A percentile compares a stretch with the other conserved stretches of the same genome.
Evolutionary conservation across 1,140 invertebrate species (phyloP).

Genomic region (Campoletis sonorensis): DNA sequence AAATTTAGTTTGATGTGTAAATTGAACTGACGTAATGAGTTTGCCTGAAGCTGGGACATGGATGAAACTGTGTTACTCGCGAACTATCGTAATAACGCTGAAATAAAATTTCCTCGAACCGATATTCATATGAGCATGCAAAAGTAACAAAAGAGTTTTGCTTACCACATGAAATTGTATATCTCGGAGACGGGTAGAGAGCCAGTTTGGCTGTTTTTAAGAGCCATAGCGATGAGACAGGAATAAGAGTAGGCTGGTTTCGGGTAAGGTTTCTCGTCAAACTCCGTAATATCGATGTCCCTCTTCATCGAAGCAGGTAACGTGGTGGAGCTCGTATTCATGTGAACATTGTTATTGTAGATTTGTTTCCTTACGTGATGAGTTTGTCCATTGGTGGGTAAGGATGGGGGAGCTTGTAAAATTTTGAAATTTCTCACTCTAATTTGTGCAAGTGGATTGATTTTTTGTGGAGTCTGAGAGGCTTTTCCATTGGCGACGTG

Average conservation of each 20-base stretch:
- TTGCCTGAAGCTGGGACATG: too few species aligned
- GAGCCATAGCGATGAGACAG: conserved; percentile 97
- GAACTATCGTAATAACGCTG: too few species aligned
- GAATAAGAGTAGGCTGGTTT: conserved; percentile 99
- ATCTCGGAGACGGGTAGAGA: conserved; percentile 98
- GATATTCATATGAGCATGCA: too few species aligned
- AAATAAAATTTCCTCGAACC: too few species aligned
- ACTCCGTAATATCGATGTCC: conserved; percentile 71
- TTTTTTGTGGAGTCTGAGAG: conserved; percentile 62
- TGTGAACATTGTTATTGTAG: conserved; percentile 74
- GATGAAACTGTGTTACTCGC: too few species aligned
- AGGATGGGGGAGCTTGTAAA: conserved; percentile 47
- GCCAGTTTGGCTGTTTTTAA: conserved; percentile 96
- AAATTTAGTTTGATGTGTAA: too few species aligned
- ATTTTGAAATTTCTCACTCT: conserved; percentile 75
- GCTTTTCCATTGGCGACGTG: conserved; percentile 58
- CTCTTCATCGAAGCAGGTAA: conserved; percentile 61
- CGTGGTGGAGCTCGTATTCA: conserved; percentile 63
- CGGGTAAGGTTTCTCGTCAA: conserved; percentile 86
- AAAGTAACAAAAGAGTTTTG: not conserved
- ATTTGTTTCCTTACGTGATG: conserved; percentile 74
- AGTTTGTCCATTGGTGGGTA: conserved; percentile 53
- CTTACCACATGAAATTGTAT: conserved; percentile 98
- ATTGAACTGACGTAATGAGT: too few species aligned
- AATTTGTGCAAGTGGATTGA: conserved; percentile 72